Conservation (phyloP, 1,140 invertebrate genomes). For the Pseudachorutes palmiensis region DNA sequence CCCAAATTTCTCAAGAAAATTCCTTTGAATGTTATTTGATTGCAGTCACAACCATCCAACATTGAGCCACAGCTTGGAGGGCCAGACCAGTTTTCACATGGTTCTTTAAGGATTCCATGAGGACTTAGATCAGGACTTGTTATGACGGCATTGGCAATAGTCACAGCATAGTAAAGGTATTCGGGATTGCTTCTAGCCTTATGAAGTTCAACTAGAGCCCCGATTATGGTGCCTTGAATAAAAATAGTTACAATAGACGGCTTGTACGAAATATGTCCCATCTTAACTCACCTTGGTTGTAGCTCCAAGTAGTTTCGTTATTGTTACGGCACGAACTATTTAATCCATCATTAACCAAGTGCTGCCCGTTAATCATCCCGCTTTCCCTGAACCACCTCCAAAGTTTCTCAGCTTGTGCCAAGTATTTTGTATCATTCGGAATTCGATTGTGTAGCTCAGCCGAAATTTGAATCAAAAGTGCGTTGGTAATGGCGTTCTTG, state of each 20-base stretch:
- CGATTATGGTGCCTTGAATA: no score
- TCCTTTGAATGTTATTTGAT: constrained; percentile 27
- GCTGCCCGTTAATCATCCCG: constrained; percentile 32
- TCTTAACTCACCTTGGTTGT: constrained; percentile 36
- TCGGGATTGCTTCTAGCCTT: constrained; percentile 10
- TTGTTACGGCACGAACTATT: constrained; percentile 23
- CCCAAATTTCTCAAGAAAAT: constrained; percentile 17
- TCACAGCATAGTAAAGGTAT: constrained; percentile 18
- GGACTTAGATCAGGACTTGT: constrained; percentile 22
- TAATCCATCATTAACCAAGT: constrained; percentile 33
- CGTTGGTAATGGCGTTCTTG: constrained; percentile 36
- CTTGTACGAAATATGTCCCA: no score
- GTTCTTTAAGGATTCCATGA: constrained; percentile 27
- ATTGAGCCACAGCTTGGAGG: constrained; percentile 12
- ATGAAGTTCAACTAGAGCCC: constrained; percentile 25
- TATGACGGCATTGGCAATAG: constrained; percentile 31
- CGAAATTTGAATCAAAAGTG: constrained; percentile 28
- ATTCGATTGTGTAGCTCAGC: constrained; percentile 29
- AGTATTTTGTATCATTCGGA: constrained; percentile 29
- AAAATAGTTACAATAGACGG: no score
- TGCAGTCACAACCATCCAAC: constrained; percentile 18
- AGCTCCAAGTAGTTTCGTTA: constrained; percentile 29
- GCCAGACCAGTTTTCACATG: constrained; percentile 15
- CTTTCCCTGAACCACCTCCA: constrained; percentile 30
- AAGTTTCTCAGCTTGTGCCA: constrained; percentile 25